Evolutionary conservation across 2,888 invertebrate species (phyloP).

Genomic region (Iselma pallidipennis): DNA sequence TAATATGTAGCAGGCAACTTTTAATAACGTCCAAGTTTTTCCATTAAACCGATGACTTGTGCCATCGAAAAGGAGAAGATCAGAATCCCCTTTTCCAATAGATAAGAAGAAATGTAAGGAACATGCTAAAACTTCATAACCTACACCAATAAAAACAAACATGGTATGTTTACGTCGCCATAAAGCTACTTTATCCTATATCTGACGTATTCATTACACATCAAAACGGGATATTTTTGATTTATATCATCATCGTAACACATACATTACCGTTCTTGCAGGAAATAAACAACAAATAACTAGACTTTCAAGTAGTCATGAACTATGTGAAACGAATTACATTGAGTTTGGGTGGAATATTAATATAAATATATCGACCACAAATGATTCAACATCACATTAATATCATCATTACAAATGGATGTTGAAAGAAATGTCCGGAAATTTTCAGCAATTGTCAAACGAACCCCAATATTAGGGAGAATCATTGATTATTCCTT

Average conservation of each 20-base stretch:
- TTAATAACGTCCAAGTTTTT: conserved; percentile 53
- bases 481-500: background rate
- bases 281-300: background rate
- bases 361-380: background rate
- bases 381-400: background rate
- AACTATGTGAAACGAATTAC: background rate
- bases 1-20: conserved; percentile 47
- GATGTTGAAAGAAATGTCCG: background rate
- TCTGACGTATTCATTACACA: conserved; percentile 29
- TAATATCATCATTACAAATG: background rate
- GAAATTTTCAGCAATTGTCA: background rate
- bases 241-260: conserved; percentile 5
- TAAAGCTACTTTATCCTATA: conserved; percentile 28
- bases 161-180: conserved; percentile 28
- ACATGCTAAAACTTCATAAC: conserved; percentile 31
- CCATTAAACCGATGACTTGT: conserved; percentile 50
- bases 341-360: background rate
- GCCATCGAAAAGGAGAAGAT: conserved; percentile 24
- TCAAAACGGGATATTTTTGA: conserved; percentile 22
- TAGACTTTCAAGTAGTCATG: background rate
- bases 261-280: background rate
- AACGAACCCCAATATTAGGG: background rate
- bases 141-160: conserved; percentile 31
- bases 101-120: conserved; percentile 31
- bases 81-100: conserved; percentile 22